Evolutionary conservation across 2,888 invertebrate genomes (phyloP), one percentile per base, ranked within the genome.

Genomic region (Microctonus brassicae): DNA sequence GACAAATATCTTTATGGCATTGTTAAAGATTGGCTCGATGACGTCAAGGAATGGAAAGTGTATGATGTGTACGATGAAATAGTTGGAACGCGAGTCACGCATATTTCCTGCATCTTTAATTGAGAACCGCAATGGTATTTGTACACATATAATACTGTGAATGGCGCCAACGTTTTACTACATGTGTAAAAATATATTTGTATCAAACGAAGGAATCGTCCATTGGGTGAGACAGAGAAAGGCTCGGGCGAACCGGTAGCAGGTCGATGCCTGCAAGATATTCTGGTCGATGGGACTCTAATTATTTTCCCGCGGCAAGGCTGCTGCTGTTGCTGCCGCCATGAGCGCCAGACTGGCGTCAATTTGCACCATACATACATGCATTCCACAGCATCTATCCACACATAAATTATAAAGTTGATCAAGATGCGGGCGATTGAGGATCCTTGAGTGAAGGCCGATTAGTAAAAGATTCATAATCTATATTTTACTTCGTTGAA

Each of bases 291-390:
- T 70, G 75, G 69, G 77, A 79, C 79, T 82, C 81, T 81, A 82
- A 82, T 81, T 81, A 80, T 68, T 71, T 53, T 71, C 81, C 79
- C 72, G 76, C 78, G 82, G 81, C 82, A 82, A 82, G 82, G 78
- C 79, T 80, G 79, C 76, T 69, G n/a, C n/a, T n/a, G n/a, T n/a
- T n/a, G n/a, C n/a, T n/a, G n/a, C n/a, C n/a, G 75, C 77, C 75
- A 75, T 29, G 76, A 77, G 76, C 82, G 81, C 81, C 82, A 82
- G 81, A 79, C 82, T 81, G 82, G 81, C 82, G 81, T 82, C 82
- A 76, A 82, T 79, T 77, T 72, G 72, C 65, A 75, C 62, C n/a
- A n/a, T n/a, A n/a, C 26, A 58, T 53, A 53, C 68, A 53, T 67
- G 34, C 47, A 58, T 55, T 61, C 17, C 60, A 36, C 57, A 60